These are phyloP conservation scores for Portevinia maculata DNA, from an alignment of 2,888 invertebrate genomes.

Conservation along the genomic window DNA sequence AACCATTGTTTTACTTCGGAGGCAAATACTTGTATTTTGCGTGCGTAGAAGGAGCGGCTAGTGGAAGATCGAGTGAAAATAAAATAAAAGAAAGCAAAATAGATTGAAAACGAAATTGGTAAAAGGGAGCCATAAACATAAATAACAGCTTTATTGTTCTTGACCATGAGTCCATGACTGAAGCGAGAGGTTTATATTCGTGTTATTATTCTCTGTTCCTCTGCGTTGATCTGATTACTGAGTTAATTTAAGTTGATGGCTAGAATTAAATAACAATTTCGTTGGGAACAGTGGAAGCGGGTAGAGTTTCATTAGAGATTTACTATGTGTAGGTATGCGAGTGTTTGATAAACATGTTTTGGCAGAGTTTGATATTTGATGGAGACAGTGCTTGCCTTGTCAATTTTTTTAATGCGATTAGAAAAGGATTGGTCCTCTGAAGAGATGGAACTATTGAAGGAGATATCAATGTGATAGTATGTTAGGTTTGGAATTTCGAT, in stretches of 20 bases:
- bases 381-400: conserved; percentile 16
- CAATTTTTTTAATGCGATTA: neutral
- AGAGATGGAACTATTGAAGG: too few relatives aligned
- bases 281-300: neutral
- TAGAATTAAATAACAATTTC: conserved; percentile 63
- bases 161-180: conserved; percentile 58
- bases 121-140: conserved; percentile 58
- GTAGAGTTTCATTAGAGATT: neutral
- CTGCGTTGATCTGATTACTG: conserved; percentile 48
- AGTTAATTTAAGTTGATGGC: conserved; percentile 58
- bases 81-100: conserved; percentile 30
- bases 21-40: neutral
- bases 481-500: too few relatives aligned
- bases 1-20: conserved; percentile 22
- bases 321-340: neutral
- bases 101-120: conserved; percentile 59
- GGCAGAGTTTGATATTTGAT: conserved; percentile 12
- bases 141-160: conserved; percentile 61
- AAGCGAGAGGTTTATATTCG: conserved; percentile 5
- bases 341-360: conserved; percentile 42
- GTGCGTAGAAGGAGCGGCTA: conserved; percentile 23
- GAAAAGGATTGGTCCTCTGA: conserved; percentile 4
- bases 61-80: conserved; percentile 66
- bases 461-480: too few relatives aligned
- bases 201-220: conserved; percentile 18